Evolutionary conservation across 2,888 invertebrate species (phyloP).

Genomic region (Dendrolimus pini): DNA sequence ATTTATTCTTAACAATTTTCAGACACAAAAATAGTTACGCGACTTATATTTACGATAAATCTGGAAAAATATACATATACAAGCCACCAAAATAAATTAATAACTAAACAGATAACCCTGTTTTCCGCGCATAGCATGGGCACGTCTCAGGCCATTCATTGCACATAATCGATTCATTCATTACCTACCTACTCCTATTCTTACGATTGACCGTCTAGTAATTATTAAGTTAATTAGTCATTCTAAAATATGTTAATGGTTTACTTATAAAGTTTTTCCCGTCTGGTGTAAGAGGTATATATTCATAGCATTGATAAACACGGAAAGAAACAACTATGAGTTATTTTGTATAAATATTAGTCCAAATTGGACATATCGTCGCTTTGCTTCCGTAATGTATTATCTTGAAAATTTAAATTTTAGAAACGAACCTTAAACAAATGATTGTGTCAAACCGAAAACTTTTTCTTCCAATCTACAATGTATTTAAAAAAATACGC

Average conservation of each 20-base stretch:
- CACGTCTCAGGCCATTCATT: constrained; percentile 24
- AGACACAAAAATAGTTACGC: no score
- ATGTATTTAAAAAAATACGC: no score
- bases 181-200: constrained; percentile 18
- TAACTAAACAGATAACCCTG: not conserved
- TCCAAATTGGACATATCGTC: not conserved
- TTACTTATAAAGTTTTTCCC: constrained; percentile 11
- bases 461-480: no score
- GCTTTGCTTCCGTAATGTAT: not conserved
- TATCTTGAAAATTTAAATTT: no score
- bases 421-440: not conserved
- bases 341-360: not conserved
- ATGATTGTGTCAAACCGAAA: constrained; percentile 1
- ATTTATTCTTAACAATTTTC: no score
- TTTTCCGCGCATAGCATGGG: constrained; percentile 5
- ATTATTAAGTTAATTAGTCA: constrained; percentile 26
- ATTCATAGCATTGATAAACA: constrained; percentile 1
- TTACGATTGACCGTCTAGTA: constrained; percentile 3
- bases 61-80: no score
- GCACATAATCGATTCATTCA: constrained; percentile 37
- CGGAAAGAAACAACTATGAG: not conserved
- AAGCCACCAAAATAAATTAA: no score
- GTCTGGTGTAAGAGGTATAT: not conserved
- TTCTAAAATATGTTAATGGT: constrained; percentile 33
- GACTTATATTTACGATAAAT: no score